phyloP scores from a whole-genome alignment of 2,797 vertebrate genomes.

The Perodicticus potto region DNA sequence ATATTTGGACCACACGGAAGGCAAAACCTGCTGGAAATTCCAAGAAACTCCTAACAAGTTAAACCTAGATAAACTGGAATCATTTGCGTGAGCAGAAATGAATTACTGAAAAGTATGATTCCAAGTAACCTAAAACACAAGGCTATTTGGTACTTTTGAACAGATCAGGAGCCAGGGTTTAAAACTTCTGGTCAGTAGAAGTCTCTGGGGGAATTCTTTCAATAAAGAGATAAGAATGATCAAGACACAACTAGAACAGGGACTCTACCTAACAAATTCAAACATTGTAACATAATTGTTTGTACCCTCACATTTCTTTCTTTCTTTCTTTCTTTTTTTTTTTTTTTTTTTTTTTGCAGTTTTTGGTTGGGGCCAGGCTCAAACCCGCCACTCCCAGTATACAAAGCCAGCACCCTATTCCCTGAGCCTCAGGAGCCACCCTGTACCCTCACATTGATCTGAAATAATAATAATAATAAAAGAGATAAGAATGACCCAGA shows the following conservation, averaged over 20 bases:
- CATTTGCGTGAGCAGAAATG: background rate
- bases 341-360: too few species aligned
- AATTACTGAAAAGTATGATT: background rate
- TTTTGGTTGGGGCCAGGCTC: too few species aligned
- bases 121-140: slow-evolving; percentile 11
- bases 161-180: background rate
- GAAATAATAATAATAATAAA: background rate
- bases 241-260: too few species aligned
- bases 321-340: too few species aligned
- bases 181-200: background rate
- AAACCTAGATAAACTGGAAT: background rate
- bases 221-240: background rate
- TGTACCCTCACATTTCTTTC: too few species aligned
- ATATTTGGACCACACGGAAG: background rate
- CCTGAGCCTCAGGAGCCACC: too few species aligned
- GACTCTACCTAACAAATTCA: too few species aligned
- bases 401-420: too few species aligned
- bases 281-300: too few species aligned
- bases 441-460: too few species aligned
- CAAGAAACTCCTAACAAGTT: slow-evolving; percentile 4
- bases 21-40: slow-evolving; percentile 30
- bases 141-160: background rate
- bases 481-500: background rate
- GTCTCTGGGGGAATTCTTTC: background rate
- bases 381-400: too few species aligned